Evolutionary conservation across 2,113 vertebrate genomes (phyloP), one percentile per base, ranked within the genome.

Genomic region (Turnix velox): DNA sequence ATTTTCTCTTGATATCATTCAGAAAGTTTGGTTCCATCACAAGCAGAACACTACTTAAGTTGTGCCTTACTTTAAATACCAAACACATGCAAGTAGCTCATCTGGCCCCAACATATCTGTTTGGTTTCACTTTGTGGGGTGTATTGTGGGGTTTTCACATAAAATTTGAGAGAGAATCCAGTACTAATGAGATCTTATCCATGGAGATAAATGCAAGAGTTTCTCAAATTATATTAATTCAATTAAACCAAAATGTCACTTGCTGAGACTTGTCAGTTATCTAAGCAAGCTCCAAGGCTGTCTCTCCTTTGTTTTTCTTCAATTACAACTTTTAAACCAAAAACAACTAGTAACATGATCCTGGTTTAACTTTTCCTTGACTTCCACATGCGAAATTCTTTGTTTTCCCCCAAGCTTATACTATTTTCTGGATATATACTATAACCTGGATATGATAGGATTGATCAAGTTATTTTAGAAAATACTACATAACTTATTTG

Each of bases 241-340:
- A 78, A 74, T 93, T 92, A 94, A 94, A 88, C 27, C 37, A 84
- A 83, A 92, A 43, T 18, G 22, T 84, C 59, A 71, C 51, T 94
- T 86, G 48, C 48, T 90, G 79, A 93, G 79, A 86, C 90, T 74
- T 77, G 19, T 86, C 59, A 59, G 31, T 86, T 92, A 77, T 48
- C 61, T 86, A 90, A 9, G 57, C 67, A 74, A 88, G n/a, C 39
- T 74, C 68, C n/a, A 67, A 83, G 63, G 27, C 14, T 84, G 19
- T 23, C 10, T 54, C 27, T 85, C 48, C 45, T 39, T 85, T 71
- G 12, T 87, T 86, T 92, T 78, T 27, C 55, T 94, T 82, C 69
- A 67, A 69, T 77, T 88, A 81, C 35, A 90, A 43, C 7, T 59
- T 79, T 52, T 52, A 74, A 86, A 80, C 90, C 79, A 96, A 92